phyloP scores from a whole-genome alignment of 2,888 invertebrate species.

The Melangyna quadrimaculata region DNA sequence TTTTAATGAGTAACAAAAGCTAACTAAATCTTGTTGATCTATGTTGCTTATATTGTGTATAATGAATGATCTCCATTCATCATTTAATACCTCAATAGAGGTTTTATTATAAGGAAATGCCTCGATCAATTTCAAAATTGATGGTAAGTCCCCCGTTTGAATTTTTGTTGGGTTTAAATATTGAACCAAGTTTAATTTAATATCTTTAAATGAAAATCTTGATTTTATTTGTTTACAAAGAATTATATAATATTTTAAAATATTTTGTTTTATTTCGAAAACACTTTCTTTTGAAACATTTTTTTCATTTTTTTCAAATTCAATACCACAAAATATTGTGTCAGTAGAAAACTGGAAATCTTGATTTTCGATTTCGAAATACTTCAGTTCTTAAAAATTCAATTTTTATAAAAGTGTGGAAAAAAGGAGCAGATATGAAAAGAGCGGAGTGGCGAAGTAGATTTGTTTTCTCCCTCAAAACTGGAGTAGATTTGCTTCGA shows the following conservation, averaged over 20 bases:
- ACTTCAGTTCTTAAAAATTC: slow-evolving; percentile 22
- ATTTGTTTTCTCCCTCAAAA: neutral
- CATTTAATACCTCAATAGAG: slow-evolving; percentile 20
- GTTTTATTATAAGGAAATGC: no score
- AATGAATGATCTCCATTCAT: slow-evolving; percentile 16
- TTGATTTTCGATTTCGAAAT: slow-evolving; percentile 19
- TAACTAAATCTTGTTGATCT: neutral
- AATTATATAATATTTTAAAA: slow-evolving; percentile 36
- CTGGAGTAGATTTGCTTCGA: neutral
- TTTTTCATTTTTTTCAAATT: slow-evolving; percentile 29
- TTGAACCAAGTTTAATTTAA: slow-evolving; percentile 5
- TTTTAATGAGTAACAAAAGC: slow-evolving; percentile 20
- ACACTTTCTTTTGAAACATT: slow-evolving; percentile 13
- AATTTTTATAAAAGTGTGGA: slow-evolving; percentile 31
- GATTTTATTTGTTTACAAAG: slow-evolving; percentile 7
- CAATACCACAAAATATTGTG: slow-evolving; percentile 43
- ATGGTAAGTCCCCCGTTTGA: slow-evolving; percentile 16
- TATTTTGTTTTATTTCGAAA: slow-evolving; percentile 27
- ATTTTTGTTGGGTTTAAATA: slow-evolving; percentile 33
- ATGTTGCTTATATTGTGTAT: slow-evolving; percentile 1
- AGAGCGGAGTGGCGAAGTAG: neutral
- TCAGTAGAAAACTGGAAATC: slow-evolving; percentile 11
- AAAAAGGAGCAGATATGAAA: neutral
- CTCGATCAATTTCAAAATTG: slow-evolving; percentile 3
- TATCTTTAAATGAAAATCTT: slow-evolving; percentile 25